Percentiles rank a stretch among this genome's conserved stretches.
Conservation (phyloP, 2,888 invertebrate genomes). For the Anagyrus pseudococci region DNA sequence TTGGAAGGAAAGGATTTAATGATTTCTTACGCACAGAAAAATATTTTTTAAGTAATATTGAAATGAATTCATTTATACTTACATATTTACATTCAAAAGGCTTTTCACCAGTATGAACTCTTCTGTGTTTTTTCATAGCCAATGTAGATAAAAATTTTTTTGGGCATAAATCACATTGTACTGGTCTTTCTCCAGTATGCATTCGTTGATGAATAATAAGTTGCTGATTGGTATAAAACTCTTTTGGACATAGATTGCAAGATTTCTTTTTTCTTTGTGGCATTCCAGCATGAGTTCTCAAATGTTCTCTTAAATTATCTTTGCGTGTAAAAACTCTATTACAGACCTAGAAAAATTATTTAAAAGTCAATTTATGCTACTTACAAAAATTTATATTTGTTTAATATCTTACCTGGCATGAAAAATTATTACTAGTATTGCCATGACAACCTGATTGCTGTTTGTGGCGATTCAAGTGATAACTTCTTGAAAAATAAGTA, state of each 20-base stretch:
- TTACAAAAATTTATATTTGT: slow-evolving; percentile 3
- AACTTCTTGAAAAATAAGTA: slow-evolving; percentile 64
- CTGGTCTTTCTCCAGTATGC: slow-evolving; percentile 73
- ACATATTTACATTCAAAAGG: slow-evolving; percentile 64
- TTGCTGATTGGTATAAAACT: slow-evolving; percentile 64
- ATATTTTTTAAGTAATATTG: slow-evolving; percentile 1
- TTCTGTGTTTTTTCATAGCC: slow-evolving; percentile 77
- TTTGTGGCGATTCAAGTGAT: slow-evolving; percentile 65
- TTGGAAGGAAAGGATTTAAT: slow-evolving; percentile 48
- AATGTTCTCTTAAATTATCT: slow-evolving; percentile 76
- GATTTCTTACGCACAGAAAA: slow-evolving; percentile 7
- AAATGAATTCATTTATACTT: slow-evolving; percentile 44
- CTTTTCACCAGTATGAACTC: slow-evolving; percentile 66
- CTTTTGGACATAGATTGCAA: slow-evolving; percentile 72
- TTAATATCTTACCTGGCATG: slow-evolving; percentile 64
- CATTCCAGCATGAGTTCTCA: slow-evolving; percentile 73
- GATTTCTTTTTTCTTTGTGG: slow-evolving; percentile 66
- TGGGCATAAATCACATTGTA: slow-evolving; percentile 76
- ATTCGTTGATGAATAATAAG: slow-evolving; percentile 70
- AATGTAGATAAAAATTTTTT: slow-evolving; percentile 77
- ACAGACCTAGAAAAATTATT: slow-evolving; percentile 63
- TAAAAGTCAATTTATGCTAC: not conserved
- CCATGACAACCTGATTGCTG: slow-evolving; percentile 66
- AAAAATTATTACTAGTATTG: slow-evolving; percentile 63
- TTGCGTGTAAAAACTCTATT: slow-evolving; percentile 69